These are phyloP conservation scores for Bubo bubo DNA, from an alignment of 2,113 vertebrate genomes.

Conservation along the genomic window DNA sequence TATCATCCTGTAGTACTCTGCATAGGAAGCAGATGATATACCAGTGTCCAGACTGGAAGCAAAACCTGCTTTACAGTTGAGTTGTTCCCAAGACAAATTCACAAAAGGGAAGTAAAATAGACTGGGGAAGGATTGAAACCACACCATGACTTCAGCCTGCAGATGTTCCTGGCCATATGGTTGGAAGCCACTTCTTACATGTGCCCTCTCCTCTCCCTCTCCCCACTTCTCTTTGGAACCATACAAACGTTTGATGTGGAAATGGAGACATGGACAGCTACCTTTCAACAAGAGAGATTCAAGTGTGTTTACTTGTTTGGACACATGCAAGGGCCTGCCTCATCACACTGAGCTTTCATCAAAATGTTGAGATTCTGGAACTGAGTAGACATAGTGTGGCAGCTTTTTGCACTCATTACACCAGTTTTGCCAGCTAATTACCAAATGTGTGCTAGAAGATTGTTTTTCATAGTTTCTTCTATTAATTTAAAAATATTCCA, in stretches of 20 bases:
- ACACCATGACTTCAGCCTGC: background rate
- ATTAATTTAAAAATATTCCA: background rate
- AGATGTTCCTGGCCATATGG: background rate
- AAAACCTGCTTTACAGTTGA: background rate
- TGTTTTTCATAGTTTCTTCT: background rate
- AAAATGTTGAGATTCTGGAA: background rate
- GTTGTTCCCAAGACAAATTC: background rate
- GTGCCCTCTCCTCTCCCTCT: background rate
- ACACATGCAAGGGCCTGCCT: background rate
- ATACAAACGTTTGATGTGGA: background rate
- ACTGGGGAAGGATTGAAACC: background rate
- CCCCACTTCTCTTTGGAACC: background rate
- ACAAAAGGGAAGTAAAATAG: background rate
- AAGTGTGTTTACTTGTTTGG: background rate
- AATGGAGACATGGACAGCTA: background rate
- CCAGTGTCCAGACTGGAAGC: background rate
- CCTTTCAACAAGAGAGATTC: background rate
- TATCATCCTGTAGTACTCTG: background rate
- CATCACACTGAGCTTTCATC: background rate
- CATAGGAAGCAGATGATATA: background rate
- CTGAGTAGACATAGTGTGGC: background rate
- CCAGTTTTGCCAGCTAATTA: background rate
- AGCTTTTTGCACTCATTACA: background rate
- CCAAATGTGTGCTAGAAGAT: background rate
- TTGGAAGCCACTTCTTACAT: background rate